Conservation (phyloP, 2,797 vertebrate species). For the Myiotriccus ornatus region DNA sequence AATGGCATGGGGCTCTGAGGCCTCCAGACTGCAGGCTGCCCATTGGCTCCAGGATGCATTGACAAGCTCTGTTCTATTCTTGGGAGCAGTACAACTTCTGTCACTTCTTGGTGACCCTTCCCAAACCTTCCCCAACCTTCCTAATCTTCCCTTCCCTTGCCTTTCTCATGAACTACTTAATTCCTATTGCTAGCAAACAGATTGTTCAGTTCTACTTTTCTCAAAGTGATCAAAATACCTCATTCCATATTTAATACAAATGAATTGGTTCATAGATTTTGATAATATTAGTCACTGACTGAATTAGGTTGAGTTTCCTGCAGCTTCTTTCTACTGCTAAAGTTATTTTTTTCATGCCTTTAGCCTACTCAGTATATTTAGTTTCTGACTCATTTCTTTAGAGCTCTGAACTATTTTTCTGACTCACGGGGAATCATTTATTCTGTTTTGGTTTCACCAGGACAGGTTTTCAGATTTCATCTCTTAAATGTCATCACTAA, state of each 20-base stretch:
- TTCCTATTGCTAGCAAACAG: neutral
- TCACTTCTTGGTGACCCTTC: neutral
- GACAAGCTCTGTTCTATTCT: neutral
- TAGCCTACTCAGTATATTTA: slow-evolving; percentile 70
- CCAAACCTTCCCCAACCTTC: neutral
- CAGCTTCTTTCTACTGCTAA: slow-evolving; percentile 47
- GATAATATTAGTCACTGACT: slow-evolving; percentile 53
- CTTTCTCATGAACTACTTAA: neutral
- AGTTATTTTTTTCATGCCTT: slow-evolving; percentile 43
- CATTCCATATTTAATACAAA: neutral
- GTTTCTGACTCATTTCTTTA: slow-evolving; percentile 77
- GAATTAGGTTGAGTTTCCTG: slow-evolving; percentile 53
- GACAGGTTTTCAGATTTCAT: slow-evolving; percentile 59
- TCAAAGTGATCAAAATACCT: neutral
- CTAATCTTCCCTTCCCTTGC: neutral
- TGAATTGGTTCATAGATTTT: slow-evolving; percentile 16
- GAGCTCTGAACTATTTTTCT: slow-evolving; percentile 61
- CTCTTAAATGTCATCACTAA: slow-evolving; percentile 54
- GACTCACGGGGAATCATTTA: slow-evolving; percentile 71
- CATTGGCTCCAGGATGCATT: neutral
- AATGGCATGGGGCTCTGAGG: neutral
- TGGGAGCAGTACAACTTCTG: neutral
- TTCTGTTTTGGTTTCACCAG: slow-evolving; percentile 61
- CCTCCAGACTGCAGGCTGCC: neutral
- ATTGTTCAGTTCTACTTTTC: neutral